Conservation (phyloP, 2,888 invertebrate genomes). For the Spicauda simplicius region DNA sequence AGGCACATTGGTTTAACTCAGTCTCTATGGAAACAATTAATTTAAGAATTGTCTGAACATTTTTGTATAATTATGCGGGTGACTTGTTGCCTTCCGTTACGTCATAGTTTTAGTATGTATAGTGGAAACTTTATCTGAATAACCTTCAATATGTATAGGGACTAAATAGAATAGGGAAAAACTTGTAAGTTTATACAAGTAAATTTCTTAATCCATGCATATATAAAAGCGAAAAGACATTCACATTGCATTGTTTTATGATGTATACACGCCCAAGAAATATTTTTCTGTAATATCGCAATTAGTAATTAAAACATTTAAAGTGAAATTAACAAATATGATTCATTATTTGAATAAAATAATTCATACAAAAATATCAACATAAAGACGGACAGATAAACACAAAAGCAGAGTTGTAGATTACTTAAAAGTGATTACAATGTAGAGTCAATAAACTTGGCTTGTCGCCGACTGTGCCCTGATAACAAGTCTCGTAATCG, state of each 20-base stretch:
- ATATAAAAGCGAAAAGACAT: no score
- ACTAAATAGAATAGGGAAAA: no score
- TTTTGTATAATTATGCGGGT: constrained; percentile 24
- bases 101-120: neutral
- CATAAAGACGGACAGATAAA: neutral
- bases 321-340: no score
- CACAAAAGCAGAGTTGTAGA: neutral
- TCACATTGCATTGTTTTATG: no score
- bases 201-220: no score
- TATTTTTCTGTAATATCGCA: no score
- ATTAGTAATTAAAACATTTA: no score
- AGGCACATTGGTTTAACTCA: neutral
- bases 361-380: no score
- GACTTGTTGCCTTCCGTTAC: constrained; percentile 1
- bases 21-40: constrained; percentile 7
- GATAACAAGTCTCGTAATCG: constrained; percentile 11
- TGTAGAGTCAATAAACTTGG: neutral
- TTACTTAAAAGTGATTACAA: neutral
- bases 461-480: neutral
- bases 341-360: no score
- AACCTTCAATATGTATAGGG: neutral
- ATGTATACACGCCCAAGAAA: no score
- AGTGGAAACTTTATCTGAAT: neutral
- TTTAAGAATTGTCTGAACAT: constrained; percentile 12
- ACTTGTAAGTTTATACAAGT: no score